Percentiles rank a stretch among this genome's conserved stretches.
Conservation (phyloP, 2,113 vertebrate species). For the Panthera leo region DNA sequence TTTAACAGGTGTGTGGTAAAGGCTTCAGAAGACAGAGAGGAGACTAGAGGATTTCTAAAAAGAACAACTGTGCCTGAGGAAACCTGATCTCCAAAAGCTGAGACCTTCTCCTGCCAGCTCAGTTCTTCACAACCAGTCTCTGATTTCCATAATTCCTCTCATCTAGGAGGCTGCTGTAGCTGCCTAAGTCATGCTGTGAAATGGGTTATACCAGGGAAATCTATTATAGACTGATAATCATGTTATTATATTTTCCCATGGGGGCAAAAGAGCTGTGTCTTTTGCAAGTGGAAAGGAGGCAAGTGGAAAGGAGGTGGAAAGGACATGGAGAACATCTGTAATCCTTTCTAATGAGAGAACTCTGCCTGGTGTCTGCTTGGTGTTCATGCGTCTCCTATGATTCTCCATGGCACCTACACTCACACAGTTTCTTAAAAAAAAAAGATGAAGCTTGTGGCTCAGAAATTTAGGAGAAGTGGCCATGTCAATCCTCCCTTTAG, state of each 20-base stretch:
- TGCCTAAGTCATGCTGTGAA: neutral
- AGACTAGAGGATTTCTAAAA: neutral
- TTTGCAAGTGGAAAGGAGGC: neutral
- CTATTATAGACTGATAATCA: neutral
- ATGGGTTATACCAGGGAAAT: neutral
- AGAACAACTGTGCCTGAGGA: neutral
- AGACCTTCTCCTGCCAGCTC: neutral
- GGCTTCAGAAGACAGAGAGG: neutral
- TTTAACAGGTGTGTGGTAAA: neutral
- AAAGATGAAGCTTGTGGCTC: neutral
- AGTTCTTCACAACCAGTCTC: neutral
- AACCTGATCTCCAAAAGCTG: neutral
- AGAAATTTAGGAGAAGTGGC: neutral
- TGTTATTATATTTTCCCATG: neutral
- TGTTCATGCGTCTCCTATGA: neutral
- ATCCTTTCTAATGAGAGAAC: neutral
- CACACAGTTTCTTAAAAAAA: neutral
- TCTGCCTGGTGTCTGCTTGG: neutral
- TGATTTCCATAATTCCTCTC: neutral
- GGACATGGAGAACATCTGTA: no score
- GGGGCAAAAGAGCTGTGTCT: neutral
- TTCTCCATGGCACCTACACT: neutral
- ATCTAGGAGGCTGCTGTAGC: neutral
- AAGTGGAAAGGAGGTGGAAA: no score
- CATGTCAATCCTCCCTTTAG: no score